Conservation (phyloP, 2,797 vertebrate genomes). For the Melanotaenia boesemani region DNA sequence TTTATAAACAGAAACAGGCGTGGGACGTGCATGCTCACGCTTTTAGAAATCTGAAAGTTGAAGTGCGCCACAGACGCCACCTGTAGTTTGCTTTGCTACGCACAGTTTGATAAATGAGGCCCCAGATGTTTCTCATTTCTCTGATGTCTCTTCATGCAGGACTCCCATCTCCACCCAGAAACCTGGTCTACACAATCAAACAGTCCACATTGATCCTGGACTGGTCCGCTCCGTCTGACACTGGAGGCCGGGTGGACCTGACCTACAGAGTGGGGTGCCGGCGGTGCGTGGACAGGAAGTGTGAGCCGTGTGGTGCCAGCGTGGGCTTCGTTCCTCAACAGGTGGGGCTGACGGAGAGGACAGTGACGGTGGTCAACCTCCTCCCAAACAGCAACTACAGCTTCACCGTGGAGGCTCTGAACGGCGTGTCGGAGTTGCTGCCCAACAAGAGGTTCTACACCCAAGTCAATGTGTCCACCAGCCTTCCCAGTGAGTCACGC, state of each 20-base stretch:
- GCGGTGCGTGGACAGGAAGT: constrained; percentile 79
- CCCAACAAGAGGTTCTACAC: constrained; percentile 85
- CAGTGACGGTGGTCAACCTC: constrained; percentile 91
- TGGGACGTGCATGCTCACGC: no score
- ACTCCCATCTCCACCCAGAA: constrained; percentile 90
- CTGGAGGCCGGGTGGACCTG: constrained; percentile 88
- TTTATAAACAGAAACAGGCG: no score
- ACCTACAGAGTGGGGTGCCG: constrained; percentile 91
- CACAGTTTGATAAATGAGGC: no score
- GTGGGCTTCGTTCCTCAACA: constrained; percentile 93
- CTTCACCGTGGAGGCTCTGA: constrained; percentile 90
- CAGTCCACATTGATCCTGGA: constrained; percentile 90
- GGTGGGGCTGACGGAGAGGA: constrained; percentile 87
- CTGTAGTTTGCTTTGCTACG: no score
- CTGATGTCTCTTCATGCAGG: constrained; percentile 72
- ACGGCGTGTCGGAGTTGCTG: constrained; percentile 89
- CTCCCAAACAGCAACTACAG: constrained; percentile 91
- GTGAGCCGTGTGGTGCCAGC: constrained; percentile 87
- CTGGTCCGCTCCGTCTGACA: constrained; percentile 88
- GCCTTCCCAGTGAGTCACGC: constrained; percentile 83
- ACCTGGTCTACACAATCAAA: constrained; percentile 90
- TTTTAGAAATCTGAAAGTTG: no score
- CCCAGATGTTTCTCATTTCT: no score
- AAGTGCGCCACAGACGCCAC: no score
- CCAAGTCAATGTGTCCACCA: constrained; percentile 90